Evolutionary conservation across 1,140 invertebrate genomes (phyloP), one percentile per base, ranked within the genome.

Genomic region (Cyclargus thomasi): DNA sequence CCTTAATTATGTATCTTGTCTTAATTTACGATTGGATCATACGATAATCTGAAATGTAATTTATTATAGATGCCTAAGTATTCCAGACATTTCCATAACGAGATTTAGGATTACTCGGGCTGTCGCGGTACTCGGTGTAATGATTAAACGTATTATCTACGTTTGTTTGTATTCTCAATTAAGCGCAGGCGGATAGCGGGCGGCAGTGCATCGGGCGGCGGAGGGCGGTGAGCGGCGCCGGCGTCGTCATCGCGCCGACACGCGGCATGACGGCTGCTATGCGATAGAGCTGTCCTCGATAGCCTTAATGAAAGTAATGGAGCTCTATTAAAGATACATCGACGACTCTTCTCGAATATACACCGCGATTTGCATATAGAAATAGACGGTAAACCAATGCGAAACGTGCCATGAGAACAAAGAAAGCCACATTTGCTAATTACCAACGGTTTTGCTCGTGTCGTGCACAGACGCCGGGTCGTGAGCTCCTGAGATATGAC

Each of bases 11-110:
- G 88, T 89, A 90, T 89, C 88, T 89, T 90, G 88, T 90, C 86
- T 89, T 90, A 90, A 90, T 90, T 90, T 90, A 90, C 88, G 88
- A 90, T 90, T 88, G 85, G 85, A 90, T 90, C 88, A 90, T 88
- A 90, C 80, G 88, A 89, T 90, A 90, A 90, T 90, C 88, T 86
- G 84, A 80, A 87, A 78, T 77, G 77, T 85, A 87, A 90, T 88
- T 90, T 89, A 90, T 89, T 88, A 80, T 80, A 81, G 82, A 86
- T 90, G 84, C 83, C 82, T 86, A 86, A 79, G 82, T 86, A 87
- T 88, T 80, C 81, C 78, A 81, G 78, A 78, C 75, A 82, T 85
- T 84, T 86, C 83, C 85, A 90, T 90, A 88, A 88, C 79, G 78
- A 90, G 88, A 88, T 88, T 88, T 88, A 88, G 84, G 82, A 86